Percentiles rank a stretch among this genome's conserved stretches.
Conservation (phyloP, 2,113 vertebrate species). For the Delphinus delphis region DNA sequence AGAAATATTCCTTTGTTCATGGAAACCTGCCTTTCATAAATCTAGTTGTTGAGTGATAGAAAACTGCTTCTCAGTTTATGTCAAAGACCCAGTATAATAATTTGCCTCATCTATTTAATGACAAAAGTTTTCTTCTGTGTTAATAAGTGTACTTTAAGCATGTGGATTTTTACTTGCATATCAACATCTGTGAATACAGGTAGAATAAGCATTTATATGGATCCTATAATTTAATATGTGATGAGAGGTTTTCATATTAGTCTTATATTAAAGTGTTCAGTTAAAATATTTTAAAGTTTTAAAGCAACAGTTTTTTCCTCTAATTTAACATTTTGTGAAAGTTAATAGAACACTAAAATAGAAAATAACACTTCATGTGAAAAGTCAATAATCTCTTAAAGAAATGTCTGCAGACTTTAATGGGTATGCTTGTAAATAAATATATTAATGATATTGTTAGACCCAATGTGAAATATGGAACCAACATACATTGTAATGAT, state of each 20-base stretch:
- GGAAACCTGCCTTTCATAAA: conserved; percentile 6
- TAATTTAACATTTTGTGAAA: not conserved
- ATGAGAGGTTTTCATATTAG: not conserved
- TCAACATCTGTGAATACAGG: not conserved
- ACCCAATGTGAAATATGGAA: not conserved
- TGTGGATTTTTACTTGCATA: not conserved
- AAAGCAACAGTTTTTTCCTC: not conserved
- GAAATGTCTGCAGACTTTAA: not conserved
- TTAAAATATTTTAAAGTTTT: conserved; percentile 31
- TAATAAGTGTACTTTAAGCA: not conserved
- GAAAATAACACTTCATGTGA: not conserved
- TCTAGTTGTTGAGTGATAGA: not conserved
- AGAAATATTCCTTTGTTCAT: not conserved
- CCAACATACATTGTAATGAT: not conserved
- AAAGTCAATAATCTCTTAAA: conserved; percentile 1
- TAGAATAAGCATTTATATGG: not conserved
- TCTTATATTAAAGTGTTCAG: not conserved
- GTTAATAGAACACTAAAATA: not conserved
- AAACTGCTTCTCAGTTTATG: not conserved
- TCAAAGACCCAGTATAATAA: not conserved
- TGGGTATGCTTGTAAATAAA: not conserved
- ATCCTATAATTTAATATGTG: not conserved
- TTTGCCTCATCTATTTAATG: not conserved
- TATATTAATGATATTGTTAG: not conserved
- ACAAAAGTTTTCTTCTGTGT: not conserved